Evolutionary conservation across 2,113 vertebrate species (phyloP).

Genomic region (Thunnus thynnus): DNA sequence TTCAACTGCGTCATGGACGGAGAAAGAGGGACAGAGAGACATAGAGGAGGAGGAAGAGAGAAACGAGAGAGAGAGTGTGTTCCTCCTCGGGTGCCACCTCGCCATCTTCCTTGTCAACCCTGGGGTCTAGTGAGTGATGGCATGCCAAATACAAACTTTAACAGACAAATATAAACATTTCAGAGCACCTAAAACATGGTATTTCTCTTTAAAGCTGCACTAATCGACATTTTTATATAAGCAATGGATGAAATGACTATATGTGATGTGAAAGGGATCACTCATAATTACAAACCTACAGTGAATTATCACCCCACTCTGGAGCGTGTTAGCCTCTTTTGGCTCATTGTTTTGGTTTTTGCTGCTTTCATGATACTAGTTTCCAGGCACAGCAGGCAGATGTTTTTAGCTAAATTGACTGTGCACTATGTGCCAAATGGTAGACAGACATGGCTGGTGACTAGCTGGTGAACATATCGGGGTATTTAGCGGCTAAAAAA

Average conservation of each 20-base stretch:
- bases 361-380: not conserved
- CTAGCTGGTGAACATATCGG: not conserved
- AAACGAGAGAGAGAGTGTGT: not conserved
- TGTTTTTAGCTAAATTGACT: not conserved
- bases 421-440: too few species aligned
- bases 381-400: not conserved
- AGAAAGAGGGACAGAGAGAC: not conserved
- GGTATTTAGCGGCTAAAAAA: constrained; percentile 16
- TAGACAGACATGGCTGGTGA: not conserved
- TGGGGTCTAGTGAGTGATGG: not conserved
- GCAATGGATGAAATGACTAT: not conserved
- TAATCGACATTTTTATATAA: not conserved
- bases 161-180: not conserved
- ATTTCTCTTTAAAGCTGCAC: not conserved
- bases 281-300: not conserved
- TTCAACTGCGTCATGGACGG: constrained; percentile 18
- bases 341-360: not conserved
- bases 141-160: not conserved
- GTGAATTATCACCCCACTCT: not conserved
- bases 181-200: not conserved
- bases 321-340: not conserved
- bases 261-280: not conserved
- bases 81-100: constrained; percentile 4
- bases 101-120: constrained; percentile 5
- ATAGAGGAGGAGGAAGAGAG: not conserved